Conservation (phyloP, 2,797 vertebrate genomes). For the Benthosema pterotum region DNA sequence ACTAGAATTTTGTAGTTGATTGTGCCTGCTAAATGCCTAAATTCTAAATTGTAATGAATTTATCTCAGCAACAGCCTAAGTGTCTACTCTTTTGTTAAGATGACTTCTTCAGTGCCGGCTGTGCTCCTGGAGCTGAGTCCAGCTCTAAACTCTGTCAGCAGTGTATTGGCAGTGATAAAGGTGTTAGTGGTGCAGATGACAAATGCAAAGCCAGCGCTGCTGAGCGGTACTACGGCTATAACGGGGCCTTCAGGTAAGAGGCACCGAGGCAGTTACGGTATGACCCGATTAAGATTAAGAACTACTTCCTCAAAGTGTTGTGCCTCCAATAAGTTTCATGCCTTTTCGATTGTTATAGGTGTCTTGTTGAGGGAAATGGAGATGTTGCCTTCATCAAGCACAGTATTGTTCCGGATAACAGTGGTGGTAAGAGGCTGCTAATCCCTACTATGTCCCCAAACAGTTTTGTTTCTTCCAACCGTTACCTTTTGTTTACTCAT, state of each 20-base stretch:
- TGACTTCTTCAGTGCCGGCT: slow-evolving; percentile 71
- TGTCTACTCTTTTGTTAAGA: slow-evolving; percentile 54
- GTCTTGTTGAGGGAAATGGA: slow-evolving; percentile 71
- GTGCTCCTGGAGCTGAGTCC: slow-evolving; percentile 74
- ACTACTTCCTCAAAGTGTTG: neutral
- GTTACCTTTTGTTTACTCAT: neutral
- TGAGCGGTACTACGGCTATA: slow-evolving; percentile 75
- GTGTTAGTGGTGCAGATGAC: slow-evolving; percentile 49
- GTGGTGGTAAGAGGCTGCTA: slow-evolving; percentile 63
- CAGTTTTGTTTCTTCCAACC: neutral
- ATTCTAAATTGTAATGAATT: no score
- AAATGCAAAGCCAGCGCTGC: slow-evolving; percentile 72
- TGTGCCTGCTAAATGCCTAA: no score
- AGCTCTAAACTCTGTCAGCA: slow-evolving; percentile 63
- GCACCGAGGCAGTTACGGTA: neutral
- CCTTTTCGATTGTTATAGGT: slow-evolving; percentile 59
- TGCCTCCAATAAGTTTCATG: neutral
- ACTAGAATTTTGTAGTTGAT: no score
- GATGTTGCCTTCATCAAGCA: slow-evolving; percentile 83
- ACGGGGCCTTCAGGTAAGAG: slow-evolving; percentile 80
- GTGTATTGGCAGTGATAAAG: slow-evolving; percentile 62
- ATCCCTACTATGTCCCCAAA: neutral
- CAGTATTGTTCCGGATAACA: slow-evolving; percentile 66
- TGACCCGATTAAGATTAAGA: neutral
- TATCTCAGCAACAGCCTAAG: no score